Conservation (phyloP, 2,888 invertebrate genomes). For the Polydrusus tereticollis region DNA sequence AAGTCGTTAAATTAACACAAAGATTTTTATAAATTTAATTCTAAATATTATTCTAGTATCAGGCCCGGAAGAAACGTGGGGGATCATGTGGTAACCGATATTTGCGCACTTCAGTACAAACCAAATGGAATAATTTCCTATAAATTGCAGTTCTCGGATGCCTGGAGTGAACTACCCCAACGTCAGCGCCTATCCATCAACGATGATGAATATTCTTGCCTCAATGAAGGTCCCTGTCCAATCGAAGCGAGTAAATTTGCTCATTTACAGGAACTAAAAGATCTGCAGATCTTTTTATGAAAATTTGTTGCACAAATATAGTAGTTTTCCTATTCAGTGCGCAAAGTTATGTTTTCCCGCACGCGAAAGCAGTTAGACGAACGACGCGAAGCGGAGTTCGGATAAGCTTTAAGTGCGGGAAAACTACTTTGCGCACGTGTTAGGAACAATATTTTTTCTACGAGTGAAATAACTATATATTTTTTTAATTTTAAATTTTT, state of each 20-base stretch:
- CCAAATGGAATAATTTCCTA: not conserved
- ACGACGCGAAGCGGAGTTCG: no score
- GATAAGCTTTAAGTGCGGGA: no score
- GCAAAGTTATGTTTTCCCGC: no score
- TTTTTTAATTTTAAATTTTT: no score
- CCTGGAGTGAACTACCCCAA: not conserved
- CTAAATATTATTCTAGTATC: not conserved
- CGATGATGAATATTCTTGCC: not conserved
- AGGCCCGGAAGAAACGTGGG: not conserved
- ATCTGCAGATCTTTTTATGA: not conserved
- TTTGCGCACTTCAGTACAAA: not conserved
- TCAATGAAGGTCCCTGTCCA: not conserved
- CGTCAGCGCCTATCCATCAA: not conserved
- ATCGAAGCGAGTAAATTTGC: not conserved
- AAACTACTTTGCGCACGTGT: no score
- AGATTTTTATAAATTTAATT: not conserved
- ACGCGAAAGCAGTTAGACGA: no score
- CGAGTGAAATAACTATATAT: no score
- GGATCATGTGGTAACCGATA: not conserved
- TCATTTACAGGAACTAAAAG: not conserved
- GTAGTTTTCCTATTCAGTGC: no score
- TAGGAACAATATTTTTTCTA: no score
- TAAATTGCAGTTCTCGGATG: not conserved
- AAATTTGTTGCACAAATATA: no score
- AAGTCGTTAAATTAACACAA: not conserved